A percentile compares a stretch with the other conserved stretches of the same genome.
Evolutionary conservation across 2,113 vertebrate genomes (phyloP).

Genomic region (Eptesicus fuscus): DNA sequence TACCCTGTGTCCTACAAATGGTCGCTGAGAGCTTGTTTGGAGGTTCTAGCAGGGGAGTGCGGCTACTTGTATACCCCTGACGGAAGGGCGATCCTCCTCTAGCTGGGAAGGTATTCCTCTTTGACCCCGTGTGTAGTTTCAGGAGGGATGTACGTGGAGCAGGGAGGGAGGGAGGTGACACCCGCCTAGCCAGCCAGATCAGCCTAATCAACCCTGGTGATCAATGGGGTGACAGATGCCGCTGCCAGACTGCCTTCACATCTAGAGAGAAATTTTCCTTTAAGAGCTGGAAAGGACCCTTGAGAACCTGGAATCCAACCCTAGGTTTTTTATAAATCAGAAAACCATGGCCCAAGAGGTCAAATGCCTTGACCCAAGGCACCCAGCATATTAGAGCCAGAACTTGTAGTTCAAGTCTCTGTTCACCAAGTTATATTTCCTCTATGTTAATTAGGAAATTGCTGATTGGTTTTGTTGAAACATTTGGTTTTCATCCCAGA

Average conservation of each 20-base stretch:
- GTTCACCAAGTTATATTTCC: neutral
- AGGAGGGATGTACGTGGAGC: neutral
- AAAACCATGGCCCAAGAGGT: slow-evolving; percentile 27
- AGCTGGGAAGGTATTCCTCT: neutral
- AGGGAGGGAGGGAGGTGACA: neutral
- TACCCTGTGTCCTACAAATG: neutral
- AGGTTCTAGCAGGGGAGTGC: neutral
- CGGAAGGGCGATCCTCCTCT: neutral
- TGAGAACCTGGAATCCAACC: neutral
- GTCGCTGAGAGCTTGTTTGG: neutral
- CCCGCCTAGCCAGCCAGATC: neutral
- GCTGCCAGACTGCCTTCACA: neutral
- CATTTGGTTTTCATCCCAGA: neutral
- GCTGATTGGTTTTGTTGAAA: neutral
- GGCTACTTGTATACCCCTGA: neutral
- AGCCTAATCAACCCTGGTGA: neutral
- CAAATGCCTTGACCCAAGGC: slow-evolving; percentile 16
- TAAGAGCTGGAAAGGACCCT: neutral
- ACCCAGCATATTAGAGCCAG: neutral
- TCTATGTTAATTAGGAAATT: neutral
- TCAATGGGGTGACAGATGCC: neutral
- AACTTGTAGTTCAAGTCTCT: slow-evolving; percentile 13
- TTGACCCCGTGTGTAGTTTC: neutral
- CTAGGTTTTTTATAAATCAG: neutral
- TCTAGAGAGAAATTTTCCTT: neutral